These are phyloP conservation scores for Lates japonicus DNA, from an alignment of 2,797 vertebrate genomes.

Conservation along the genomic window DNA sequence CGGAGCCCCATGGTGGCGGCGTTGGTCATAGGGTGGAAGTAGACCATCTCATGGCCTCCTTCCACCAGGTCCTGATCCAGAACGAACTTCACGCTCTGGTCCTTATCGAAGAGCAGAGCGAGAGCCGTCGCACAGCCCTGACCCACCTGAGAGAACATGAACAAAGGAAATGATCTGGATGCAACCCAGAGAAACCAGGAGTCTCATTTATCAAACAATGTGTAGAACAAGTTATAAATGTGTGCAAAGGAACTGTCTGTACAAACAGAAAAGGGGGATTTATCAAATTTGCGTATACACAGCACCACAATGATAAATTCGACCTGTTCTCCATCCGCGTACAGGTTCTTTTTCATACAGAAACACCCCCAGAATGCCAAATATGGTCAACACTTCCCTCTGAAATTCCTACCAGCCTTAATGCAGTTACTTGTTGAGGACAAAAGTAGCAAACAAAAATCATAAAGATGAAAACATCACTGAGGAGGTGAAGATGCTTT, in stretches of 20 bases:
- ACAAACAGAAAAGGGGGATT: no score
- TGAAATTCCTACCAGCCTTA: not conserved
- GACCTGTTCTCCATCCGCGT: no score
- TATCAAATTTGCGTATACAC: no score
- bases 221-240: not conserved
- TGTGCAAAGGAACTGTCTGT: not conserved
- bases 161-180: no score
- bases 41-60: conserved; percentile 88
- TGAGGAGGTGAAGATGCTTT: no score
- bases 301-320: no score
- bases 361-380: not conserved
- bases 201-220: no score
- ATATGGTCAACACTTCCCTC: not conserved
- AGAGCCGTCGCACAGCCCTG: conserved; percentile 92
- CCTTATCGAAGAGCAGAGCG: conserved; percentile 91
- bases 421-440: no score
- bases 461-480: no score
- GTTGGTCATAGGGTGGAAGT: conserved; percentile 97
- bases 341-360: not conserved
- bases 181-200: not conserved
- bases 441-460: no score
- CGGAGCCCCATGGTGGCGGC: conserved; percentile 91
- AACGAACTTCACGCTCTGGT: conserved; percentile 87
- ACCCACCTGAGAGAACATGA: conserved; percentile 81
- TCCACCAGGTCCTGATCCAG: conserved; percentile 90